Evolutionary conservation across 2,797 vertebrate species (phyloP), one percentile per base, ranked within the genome.

Genomic region (Clarias laeviceps): DNA sequence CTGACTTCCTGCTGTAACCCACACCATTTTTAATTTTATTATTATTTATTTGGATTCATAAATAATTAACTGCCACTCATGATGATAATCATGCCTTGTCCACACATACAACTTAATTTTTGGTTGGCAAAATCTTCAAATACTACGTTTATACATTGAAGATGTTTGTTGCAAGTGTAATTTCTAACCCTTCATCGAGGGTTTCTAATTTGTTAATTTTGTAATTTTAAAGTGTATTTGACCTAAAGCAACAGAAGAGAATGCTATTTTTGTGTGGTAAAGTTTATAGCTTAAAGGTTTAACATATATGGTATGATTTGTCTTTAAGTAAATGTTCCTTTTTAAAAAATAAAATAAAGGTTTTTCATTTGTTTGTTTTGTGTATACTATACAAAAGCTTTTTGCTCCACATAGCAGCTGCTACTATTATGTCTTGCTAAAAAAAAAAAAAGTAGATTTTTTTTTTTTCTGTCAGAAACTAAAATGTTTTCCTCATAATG

Each of bases 181-280:
- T 85, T 72, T 83, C 65, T 82, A 85, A 76, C 78, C 85, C 74
- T 82, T 85, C 88, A 76, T 45, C 54, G 86, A 84, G 62, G 84
- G 83, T 83, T 87, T 88, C 76, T 82, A 70, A 88, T 90, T 88
- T 90, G 88, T 86, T 89, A 81, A 54, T 82, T 73, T 88, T 85
- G 66, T 68, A 78, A 64, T 86, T 82, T 84, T 78, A 80, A 76
- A 62, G 72, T 79, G 45, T 73, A 87, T 85, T 89, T 88, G 70
- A 88, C 83, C 73, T 86, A 85, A 86, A 87, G 40, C 91, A 92
- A 90, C 88, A 91, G 91, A 93, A 90, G 88, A 90, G 91, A 93
- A 94, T 91, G 89, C 90, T 94, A 87, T 95, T 95, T 95, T 95
- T 95, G 91, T 94, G 94, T 95, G 94, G 89, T 93, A 91, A 93